Evolutionary conservation across 2,113 vertebrate genomes (phyloP), one percentile per base, ranked within the genome.

Genomic region (Megaleporinus macrocephalus): DNA sequence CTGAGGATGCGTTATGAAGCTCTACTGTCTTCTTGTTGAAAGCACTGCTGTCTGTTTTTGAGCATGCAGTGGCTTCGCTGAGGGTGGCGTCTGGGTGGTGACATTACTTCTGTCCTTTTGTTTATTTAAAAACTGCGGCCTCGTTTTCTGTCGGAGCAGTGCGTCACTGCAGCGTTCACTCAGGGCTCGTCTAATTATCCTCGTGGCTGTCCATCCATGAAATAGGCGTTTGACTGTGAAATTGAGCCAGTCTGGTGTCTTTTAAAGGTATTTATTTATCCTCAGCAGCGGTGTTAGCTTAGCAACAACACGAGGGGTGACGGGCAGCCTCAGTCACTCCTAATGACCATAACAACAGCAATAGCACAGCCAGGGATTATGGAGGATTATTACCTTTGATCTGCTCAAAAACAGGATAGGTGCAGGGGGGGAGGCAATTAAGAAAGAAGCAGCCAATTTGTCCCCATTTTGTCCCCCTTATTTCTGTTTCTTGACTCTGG

Each of bases 311-410:
- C n/a, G 62, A 81, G 80, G 74, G 62, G 71, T 49, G 63, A 70
- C 51, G 14, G 44, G 41, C 61, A 78, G 78, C 26, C 69, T 77
- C 59, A 47, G 68, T 27, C 44, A n/a, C 70, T 63, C 29, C 30
- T 85, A 71, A 81, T 75, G 83, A 81, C 65, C 76, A 72, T 66
- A 78, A 78, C 62, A 82, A 78, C 81, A 74, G 61, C 41, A 73
- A 82, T 59, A 73, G 78, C 63, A 77, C 79, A 57, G 71, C 77
- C 79, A 69, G 74, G 85, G 85, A 86, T 86, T 86, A 83, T 76
- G 80, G 81, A 70, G 78, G 83, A 88, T 88, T 86, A 88, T 88
- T 85, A 83, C 78, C 85, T 79, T 79, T 81, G 85, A 85, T 83
- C 83, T 81, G 36, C 71, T 81, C 66, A 73, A 75, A 76, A 84